Percentiles rank a stretch among this genome's conserved stretches.
Evolutionary conservation across 2,888 invertebrate species (phyloP).

Genomic region (Aethes cnicana): DNA sequence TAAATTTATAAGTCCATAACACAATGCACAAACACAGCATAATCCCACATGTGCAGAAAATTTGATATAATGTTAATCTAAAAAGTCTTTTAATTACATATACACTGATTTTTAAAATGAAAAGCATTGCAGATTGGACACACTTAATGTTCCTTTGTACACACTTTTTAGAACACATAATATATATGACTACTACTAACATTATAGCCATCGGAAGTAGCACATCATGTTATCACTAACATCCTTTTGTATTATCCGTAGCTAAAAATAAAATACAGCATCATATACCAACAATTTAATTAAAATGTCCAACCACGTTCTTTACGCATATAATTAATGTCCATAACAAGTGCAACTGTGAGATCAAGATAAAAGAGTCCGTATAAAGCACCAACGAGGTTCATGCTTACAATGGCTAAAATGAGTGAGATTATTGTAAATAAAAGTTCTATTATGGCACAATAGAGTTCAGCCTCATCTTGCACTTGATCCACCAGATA

Average conservation of each 20-base stretch:
- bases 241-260: slow-evolving; percentile 10
- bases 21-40: slow-evolving; percentile 41
- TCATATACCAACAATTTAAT: slow-evolving; percentile 32
- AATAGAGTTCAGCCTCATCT: slow-evolving; percentile 68
- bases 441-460: slow-evolving; percentile 51
- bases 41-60: slow-evolving; percentile 35
- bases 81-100: slow-evolving; percentile 43
- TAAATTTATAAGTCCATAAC: slow-evolving; percentile 40
- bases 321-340: slow-evolving; percentile 59
- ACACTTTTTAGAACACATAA: slow-evolving; percentile 5
- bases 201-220: not conserved
- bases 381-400: slow-evolving; percentile 62
- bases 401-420: slow-evolving; percentile 47
- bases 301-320: slow-evolving; percentile 63
- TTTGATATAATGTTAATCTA: slow-evolving; percentile 45
- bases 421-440: slow-evolving; percentile 51
- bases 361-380: slow-evolving; percentile 68
- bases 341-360: slow-evolving; percentile 62
- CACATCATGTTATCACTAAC: not conserved
- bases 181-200: slow-evolving; percentile 2
- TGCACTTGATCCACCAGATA: slow-evolving; percentile 73
- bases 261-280: slow-evolving; percentile 22
- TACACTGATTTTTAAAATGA: slow-evolving; percentile 41
- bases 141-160: not conserved
- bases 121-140: slow-evolving; percentile 34